These are phyloP conservation scores for Ceyx cyanopectus DNA, from an alignment of 2,113 vertebrate genomes.

Conservation along the genomic window DNA sequence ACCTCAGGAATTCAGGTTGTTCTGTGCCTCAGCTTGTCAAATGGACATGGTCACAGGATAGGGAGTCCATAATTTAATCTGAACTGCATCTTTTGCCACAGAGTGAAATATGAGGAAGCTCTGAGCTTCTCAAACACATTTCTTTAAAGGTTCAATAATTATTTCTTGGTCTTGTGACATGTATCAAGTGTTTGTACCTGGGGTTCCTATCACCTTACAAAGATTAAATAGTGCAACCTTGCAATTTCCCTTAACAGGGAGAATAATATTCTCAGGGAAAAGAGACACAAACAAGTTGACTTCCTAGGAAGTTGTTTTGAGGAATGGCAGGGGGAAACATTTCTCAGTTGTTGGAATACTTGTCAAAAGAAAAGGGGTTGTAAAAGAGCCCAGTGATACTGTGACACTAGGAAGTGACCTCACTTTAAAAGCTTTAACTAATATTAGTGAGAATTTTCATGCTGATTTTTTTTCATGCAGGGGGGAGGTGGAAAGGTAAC, in stretches of 20 bases:
- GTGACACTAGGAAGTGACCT: not conserved
- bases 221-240: not conserved
- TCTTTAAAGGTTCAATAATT: not conserved
- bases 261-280: not conserved
- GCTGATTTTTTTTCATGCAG: not conserved
- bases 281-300: not conserved
- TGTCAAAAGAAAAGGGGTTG: not conserved
- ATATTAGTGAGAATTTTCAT: not conserved
- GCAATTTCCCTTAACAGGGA: not conserved
- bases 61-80: not conserved
- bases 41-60: not conserved
- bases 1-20: not conserved
- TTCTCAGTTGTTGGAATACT: not conserved
- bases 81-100: not conserved
- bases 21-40: not conserved
- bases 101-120: not conserved
- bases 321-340: too few relatives aligned
- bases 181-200: not conserved
- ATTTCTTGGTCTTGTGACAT: not conserved
- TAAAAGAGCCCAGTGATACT: not conserved
- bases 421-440: not conserved
- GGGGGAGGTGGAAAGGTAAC: not conserved
- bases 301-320: not conserved
- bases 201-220: not conserved
- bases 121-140: not conserved